Evolutionary conservation across 2,113 vertebrate genomes (phyloP).

Genomic region (Sinosuthora webbiana): DNA sequence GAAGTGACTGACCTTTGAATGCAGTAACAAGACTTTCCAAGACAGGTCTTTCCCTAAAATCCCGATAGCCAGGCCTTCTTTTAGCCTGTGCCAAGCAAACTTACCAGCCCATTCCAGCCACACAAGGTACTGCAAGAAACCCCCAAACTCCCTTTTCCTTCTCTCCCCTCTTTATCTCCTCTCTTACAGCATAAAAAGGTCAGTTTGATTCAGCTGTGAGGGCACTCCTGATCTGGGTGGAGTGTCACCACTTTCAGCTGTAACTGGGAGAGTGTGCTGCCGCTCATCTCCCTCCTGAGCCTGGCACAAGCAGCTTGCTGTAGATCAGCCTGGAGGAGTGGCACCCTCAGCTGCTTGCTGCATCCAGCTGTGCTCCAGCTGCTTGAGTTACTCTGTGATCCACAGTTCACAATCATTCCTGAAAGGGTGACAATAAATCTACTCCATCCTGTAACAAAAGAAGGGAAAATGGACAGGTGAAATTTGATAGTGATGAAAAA

Average conservation of each 20-base stretch:
- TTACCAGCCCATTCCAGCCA: not conserved
- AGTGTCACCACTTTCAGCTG: not conserved
- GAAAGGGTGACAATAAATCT: not conserved
- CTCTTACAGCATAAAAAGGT: not conserved
- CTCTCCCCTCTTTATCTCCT: fast-evolving
- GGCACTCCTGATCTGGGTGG: not conserved
- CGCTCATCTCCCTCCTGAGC: fast-evolving
- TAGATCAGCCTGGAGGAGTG: not conserved
- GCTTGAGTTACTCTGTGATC: not conserved
- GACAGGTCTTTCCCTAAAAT: not conserved
- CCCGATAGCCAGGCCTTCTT: too few species aligned
- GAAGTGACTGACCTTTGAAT: not conserved
- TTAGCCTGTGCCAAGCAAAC: not conserved
- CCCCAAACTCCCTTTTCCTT: not conserved
- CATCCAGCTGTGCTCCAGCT: not conserved
- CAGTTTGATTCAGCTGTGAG: not conserved
- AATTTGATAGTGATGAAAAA: not conserved
- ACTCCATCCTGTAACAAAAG: not conserved
- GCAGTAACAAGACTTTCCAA: not conserved
- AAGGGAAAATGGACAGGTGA: not conserved
- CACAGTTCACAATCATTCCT: not conserved
- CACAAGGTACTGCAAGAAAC: fast-evolving
- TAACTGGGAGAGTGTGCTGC: fast-evolving
- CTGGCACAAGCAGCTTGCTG: not conserved
- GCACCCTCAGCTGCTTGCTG: fast-evolving